Evolutionary conservation across 1,140 invertebrate species (phyloP).

Genomic region (Pentalonia nigronervosa): DNA sequence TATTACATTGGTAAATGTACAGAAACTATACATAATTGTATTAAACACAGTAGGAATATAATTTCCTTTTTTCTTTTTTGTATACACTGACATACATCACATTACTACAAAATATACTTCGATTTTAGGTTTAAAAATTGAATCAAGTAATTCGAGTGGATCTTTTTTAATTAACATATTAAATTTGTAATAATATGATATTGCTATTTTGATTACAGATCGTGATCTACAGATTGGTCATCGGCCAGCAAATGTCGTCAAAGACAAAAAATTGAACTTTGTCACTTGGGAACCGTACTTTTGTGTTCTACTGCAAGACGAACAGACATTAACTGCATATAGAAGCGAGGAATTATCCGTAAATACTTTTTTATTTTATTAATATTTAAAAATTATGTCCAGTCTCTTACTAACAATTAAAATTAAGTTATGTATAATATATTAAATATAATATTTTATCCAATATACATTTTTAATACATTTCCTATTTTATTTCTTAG

Average conservation of each 20-base stretch:
- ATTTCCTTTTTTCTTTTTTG: too few species aligned
- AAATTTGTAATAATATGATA: not conserved
- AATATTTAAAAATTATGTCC: not conserved
- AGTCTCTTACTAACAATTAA: not conserved
- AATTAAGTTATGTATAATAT: not conserved
- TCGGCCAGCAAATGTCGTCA: slow-evolving; percentile 63
- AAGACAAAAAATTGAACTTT: slow-evolving; percentile 63
- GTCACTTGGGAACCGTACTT: slow-evolving; percentile 84
- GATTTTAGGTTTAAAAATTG: too few species aligned
- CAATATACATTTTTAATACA: not conserved
- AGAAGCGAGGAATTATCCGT: slow-evolving; percentile 88
- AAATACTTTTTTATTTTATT: slow-evolving; percentile 66
- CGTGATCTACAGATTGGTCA: slow-evolving; percentile 65
- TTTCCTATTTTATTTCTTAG: slow-evolving; percentile 65
- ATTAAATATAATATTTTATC: slow-evolving; percentile 14
- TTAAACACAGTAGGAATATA: too few species aligned
- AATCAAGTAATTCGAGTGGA: too few species aligned
- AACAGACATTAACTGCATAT: slow-evolving; percentile 84
- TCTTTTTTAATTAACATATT: not conserved
- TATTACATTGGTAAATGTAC: too few species aligned
- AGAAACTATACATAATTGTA: too few species aligned
- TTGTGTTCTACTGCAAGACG: slow-evolving; percentile 85
- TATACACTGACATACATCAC: too few species aligned
- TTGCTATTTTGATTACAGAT: slow-evolving; percentile 63
- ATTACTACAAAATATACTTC: too few species aligned